Evolutionary conservation across 2,888 invertebrate genomes (phyloP).

Genomic region (Melanargia galathea): DNA sequence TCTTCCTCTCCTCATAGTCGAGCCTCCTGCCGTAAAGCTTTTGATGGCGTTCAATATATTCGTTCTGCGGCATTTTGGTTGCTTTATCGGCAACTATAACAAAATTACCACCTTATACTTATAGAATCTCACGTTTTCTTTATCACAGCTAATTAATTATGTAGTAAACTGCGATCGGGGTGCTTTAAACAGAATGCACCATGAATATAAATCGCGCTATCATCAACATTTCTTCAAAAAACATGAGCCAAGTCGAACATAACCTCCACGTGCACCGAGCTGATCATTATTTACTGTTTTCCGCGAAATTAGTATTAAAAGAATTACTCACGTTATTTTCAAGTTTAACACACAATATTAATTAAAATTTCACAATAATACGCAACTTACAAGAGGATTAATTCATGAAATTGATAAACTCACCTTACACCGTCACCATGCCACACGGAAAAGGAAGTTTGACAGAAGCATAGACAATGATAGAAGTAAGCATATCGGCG

Average conservation of each 20-base stretch:
- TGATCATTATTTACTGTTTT: background rate
- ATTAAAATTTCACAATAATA: constrained; percentile 36
- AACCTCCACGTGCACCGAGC: constrained; percentile 12
- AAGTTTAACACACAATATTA: background rate
- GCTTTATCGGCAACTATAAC: constrained; percentile 81
- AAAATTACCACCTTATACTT: constrained; percentile 61
- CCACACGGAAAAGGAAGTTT: constrained; percentile 75
- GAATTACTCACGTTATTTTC: constrained; percentile 5
- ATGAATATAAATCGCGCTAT: background rate
- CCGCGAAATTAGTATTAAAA: background rate
- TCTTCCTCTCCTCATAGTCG: constrained; percentile 98
- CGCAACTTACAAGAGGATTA: constrained; percentile 49
- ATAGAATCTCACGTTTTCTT: background rate
- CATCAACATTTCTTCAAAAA: background rate
- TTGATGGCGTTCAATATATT: constrained; percentile 98
- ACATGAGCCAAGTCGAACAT: background rate
- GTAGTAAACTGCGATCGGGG: background rate
- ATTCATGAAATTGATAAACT: constrained; percentile 58
- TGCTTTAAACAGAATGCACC: background rate
- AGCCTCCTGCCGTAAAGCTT: constrained; percentile 97
- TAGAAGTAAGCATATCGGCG: background rate
- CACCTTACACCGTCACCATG: constrained; percentile 81
- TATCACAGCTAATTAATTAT: background rate
- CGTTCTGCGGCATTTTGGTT: constrained; percentile 97
- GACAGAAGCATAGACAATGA: constrained; percentile 19